Percentiles rank a stretch among this genome's conserved stretches.
Conservation (phyloP, 2,888 invertebrate genomes). For the Sisyra nigra region DNA sequence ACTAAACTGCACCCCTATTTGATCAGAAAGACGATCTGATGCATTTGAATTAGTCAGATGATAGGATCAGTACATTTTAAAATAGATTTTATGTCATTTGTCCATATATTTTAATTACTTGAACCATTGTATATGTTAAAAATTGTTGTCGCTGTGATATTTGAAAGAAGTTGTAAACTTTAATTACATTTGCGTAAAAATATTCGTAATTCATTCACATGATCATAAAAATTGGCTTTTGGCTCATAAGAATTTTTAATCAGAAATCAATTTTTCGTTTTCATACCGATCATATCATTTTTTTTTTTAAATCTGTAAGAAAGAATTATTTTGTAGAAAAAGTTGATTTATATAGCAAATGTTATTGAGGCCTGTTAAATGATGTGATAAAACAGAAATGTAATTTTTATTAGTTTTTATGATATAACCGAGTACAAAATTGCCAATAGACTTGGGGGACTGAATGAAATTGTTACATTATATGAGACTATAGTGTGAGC, state of each 20-base stretch:
- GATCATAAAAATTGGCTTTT: background rate
- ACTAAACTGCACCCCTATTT: conserved; percentile 1
- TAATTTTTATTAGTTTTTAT: too few species aligned
- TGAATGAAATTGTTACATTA: too few species aligned
- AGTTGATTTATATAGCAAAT: too few species aligned
- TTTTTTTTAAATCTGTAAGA: background rate
- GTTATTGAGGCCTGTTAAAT: too few species aligned
- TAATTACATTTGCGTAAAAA: conserved; percentile 5
- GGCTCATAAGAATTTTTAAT: background rate
- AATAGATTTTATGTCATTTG: conserved; percentile 5
- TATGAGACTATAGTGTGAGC: too few species aligned
- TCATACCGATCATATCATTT: background rate
- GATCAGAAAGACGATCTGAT: background rate
- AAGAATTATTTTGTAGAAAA: too few species aligned
- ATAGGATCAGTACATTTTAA: conserved; percentile 2
- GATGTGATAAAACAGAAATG: too few species aligned
- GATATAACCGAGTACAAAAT: too few species aligned
- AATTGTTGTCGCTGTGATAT: conserved; percentile 12
- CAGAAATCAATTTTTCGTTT: background rate
- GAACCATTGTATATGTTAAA: conserved; percentile 10
- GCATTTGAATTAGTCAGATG: conserved; percentile 3
- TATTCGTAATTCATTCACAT: background rate
- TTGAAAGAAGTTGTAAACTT: conserved; percentile 13
- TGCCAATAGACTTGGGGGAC: too few species aligned
- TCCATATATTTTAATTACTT: conserved; percentile 1